These are phyloP conservation scores for Anniella stebbinsi DNA, from an alignment of 2,797 vertebrate species.

Conservation along the genomic window DNA sequence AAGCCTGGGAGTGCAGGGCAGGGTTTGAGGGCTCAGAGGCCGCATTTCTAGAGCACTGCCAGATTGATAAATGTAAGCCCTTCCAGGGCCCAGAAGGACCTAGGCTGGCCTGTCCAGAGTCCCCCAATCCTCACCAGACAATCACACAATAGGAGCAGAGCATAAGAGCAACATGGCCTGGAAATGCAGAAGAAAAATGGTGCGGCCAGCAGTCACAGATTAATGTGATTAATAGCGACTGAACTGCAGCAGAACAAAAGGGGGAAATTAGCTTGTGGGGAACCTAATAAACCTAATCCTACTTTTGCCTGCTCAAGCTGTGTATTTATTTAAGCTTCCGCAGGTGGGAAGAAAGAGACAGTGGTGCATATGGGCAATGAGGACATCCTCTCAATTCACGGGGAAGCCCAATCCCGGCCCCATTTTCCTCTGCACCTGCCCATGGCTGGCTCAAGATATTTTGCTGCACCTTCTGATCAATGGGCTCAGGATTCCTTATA, in stretches of 20 bases:
- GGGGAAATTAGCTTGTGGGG: background rate
- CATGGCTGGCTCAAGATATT: background rate
- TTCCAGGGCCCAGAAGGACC: background rate
- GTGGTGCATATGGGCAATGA: background rate
- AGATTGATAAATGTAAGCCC: background rate
- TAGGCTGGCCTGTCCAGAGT: background rate
- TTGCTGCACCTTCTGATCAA: background rate
- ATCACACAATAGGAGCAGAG: background rate
- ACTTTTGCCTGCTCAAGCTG: background rate
- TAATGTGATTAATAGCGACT: background rate
- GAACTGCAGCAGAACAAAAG: background rate
- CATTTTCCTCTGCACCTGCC: background rate
- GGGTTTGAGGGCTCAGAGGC: background rate
- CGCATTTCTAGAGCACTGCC: background rate
- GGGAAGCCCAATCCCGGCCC: background rate
- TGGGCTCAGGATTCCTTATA: background rate
- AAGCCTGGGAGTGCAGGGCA: background rate
- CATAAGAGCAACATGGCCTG: background rate
- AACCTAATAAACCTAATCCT: background rate
- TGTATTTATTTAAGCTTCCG: background rate
- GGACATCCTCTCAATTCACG: background rate
- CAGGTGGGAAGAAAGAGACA: background rate
- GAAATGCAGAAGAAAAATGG: background rate
- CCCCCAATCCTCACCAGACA: background rate
- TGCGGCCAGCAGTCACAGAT: background rate